These are phyloP conservation scores for Microhierax caerulescens DNA, from an alignment of 2,797 vertebrate species.

Conservation along the genomic window DNA sequence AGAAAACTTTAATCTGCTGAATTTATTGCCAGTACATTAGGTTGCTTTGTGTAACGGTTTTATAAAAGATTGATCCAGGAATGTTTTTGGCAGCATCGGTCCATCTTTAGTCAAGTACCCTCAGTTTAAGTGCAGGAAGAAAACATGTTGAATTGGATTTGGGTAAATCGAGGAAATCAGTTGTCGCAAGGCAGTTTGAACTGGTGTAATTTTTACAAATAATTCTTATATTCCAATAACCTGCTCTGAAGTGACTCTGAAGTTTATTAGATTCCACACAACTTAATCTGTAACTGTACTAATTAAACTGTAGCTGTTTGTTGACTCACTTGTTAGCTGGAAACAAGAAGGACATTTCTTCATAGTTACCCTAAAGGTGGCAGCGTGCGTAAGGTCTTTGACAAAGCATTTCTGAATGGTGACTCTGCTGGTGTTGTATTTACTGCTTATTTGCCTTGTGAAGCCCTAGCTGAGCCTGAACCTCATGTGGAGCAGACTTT, in stretches of 20 bases:
- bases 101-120: neutral
- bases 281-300: neutral
- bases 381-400: rapidly evolving
- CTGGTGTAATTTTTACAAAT: neutral
- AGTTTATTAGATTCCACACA: neutral
- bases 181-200: neutral
- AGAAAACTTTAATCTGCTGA: neutral
- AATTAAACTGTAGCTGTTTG: neutral
- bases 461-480: neutral
- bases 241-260: neutral
- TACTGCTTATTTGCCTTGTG: neutral
- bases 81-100: neutral
- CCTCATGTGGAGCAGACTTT: neutral
- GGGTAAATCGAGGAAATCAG: neutral
- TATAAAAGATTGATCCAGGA: neutral
- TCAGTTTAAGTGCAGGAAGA: neutral
- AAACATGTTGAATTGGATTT: neutral
- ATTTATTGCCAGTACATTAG: neutral
- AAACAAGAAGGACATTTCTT: neutral
- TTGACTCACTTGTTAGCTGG: neutral
- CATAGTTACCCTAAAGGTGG: neutral
- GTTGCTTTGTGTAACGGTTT: neutral
- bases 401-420: neutral
- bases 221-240: neutral
- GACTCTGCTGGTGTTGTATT: neutral